Conservation (phyloP, 2,797 vertebrate genomes). For the Rallus crepitans region DNA sequence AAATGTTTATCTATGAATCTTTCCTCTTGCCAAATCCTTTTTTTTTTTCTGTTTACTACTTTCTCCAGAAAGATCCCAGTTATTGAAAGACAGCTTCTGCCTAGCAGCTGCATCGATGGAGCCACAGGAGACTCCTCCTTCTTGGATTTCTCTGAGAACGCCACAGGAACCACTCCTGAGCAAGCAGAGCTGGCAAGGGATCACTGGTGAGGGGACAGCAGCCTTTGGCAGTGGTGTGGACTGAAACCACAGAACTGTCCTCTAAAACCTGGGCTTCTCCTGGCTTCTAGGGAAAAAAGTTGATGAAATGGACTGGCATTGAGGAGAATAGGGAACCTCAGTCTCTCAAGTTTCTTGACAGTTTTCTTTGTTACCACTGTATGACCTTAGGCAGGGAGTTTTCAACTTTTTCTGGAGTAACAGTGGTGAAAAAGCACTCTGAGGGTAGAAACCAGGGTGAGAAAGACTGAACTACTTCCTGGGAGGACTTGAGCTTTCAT, state of each 20-base stretch:
- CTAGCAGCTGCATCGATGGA: neutral
- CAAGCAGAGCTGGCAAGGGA: neutral
- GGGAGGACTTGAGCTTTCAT: neutral
- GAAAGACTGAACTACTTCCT: neutral
- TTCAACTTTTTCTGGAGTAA: neutral
- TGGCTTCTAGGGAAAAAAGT: neutral
- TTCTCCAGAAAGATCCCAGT: neutral
- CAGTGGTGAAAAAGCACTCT: neutral
- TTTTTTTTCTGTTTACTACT: neutral
- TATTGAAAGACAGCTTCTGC: neutral
- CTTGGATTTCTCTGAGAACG: neutral
- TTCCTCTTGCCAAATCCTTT: neutral
- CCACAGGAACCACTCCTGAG: neutral
- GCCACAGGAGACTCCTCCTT: neutral
- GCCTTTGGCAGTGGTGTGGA: rapidly evolving
- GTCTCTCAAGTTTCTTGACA: neutral
- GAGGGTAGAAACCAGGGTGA: neutral
- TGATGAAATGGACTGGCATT: neutral
- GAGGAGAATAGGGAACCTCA: neutral
- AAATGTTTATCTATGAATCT: neutral
- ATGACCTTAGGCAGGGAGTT: neutral
- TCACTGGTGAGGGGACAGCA: neutral
- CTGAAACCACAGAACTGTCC: neutral
- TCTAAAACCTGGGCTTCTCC: neutral
- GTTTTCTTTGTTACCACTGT: neutral